Conservation (phyloP, 2,888 invertebrate species). For the Torymus auratus region DNA sequence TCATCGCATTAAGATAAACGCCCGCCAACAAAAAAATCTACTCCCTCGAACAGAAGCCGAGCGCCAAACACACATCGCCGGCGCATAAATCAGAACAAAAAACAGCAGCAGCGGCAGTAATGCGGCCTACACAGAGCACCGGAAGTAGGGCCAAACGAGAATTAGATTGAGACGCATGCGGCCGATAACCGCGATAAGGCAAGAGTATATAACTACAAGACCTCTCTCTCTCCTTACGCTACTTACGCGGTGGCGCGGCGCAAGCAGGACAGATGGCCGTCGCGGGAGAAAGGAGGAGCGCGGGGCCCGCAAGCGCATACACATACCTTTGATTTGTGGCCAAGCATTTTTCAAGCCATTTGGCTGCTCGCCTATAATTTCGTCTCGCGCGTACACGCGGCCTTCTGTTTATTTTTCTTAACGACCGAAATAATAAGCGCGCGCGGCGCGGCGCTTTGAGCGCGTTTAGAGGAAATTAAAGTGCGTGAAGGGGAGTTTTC, state of each 20-base stretch:
- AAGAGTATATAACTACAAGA: too few species aligned
- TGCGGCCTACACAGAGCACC: too few species aligned
- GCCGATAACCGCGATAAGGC: conserved; percentile 57
- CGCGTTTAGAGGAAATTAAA: conserved; percentile 40
- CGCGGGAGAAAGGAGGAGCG: not conserved
- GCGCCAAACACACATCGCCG: not conserved
- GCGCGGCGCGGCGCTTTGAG: not conserved
- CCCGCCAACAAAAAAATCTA: too few species aligned
- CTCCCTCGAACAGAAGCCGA: too few species aligned
- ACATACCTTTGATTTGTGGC: conserved; percentile 74
- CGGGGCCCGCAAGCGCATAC: conserved; percentile 34
- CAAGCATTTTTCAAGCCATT: conserved; percentile 75
- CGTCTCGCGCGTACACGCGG: conserved; percentile 42
- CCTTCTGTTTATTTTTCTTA: conserved; percentile 58
- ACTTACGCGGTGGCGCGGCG: too few species aligned
- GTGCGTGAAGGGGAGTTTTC: conserved; percentile 7
- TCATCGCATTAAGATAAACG: too few species aligned
- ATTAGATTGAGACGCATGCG: conserved; percentile 32
- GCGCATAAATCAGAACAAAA: not conserved
- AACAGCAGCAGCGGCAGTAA: too few species aligned
- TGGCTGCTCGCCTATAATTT: conserved; percentile 70
- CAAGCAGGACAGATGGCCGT: conserved; percentile 38
- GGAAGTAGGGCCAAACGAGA: conserved; percentile 3
- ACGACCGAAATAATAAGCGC: conserved; percentile 52
- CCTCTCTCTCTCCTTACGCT: too few species aligned